Evolutionary conservation across 1,140 invertebrate species (phyloP), one percentile per base, ranked within the genome.

Genomic region (Aphelinus certus): DNA sequence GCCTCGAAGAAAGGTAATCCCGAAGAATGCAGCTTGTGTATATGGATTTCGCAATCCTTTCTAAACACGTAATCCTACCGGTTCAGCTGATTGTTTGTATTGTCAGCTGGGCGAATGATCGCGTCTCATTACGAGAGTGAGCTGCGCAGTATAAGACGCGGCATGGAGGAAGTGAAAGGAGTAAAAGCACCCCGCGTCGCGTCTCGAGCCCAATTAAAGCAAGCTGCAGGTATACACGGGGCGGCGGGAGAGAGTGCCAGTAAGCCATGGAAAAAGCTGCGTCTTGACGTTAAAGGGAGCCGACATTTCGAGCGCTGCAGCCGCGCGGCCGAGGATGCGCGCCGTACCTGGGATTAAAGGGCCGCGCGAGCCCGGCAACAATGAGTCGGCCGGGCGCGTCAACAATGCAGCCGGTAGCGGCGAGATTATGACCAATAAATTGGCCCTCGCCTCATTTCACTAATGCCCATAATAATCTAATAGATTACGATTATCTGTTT

Each of bases 401-500:
- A 84, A 84, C 82, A 85, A 84, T 82, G 51, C 78, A 73, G 72
- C 77, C 80, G 80, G 82, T 82, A 83, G 81, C 26, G 78, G 45
- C 70, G 70, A 85, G 84, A 86, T 86, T 87, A 87, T 85, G 84
- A 86, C 81, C 84, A 86, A 87, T 86, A 87, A 87, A 88, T 87
- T 87, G 85, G 78, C 45, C 78, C 77, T 83, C 77, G 86, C 81
- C 85, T 88, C 87, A 84, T 87, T 88, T 86, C 84, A 86, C 86
- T 86, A 86, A 87, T 87, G 82, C 85, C 80, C 79, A 80, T 86
- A 87, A 88, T 85, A 87, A 85, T 85, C 84, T 84, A 87, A 87
- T 87, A 85, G 86, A 88, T 87, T 88, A 87, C 83, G 84, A 86
- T 87, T 87, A 87, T 88, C 80, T 86, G 80, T 86, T 87, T 86